phyloP scores from a whole-genome alignment of 1,140 invertebrate species.

The Stegodyphus mimosarum region DNA sequence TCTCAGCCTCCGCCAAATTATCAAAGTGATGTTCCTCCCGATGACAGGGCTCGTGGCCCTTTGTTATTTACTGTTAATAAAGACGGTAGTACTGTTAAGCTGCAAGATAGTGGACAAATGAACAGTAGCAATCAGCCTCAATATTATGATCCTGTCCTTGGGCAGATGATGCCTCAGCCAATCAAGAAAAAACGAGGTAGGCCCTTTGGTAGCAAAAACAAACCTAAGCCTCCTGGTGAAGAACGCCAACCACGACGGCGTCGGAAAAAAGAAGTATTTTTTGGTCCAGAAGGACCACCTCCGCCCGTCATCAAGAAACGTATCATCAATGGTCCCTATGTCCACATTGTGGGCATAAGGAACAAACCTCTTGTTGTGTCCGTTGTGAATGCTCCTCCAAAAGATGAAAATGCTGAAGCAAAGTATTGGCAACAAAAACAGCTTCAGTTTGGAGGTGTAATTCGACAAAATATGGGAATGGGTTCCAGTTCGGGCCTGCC shows the following conservation, averaged over 20 bases:
- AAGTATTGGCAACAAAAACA: background rate
- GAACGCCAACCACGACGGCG: slow-evolving; percentile 13
- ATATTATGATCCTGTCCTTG: slow-evolving; percentile 49
- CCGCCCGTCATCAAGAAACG: slow-evolving; percentile 36
- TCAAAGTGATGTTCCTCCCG: slow-evolving; percentile 50
- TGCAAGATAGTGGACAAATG: slow-evolving; percentile 16
- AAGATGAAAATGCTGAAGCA: slow-evolving; percentile 72
- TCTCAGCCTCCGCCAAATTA: slow-evolving; percentile 35
- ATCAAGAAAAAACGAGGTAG: slow-evolving; percentile 64
- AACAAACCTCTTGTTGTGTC: slow-evolving; percentile 77
- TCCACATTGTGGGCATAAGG: slow-evolving; percentile 78
- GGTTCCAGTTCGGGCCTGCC: slow-evolving; percentile 1
- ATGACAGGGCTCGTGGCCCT: slow-evolving; percentile 41
- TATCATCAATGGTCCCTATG: slow-evolving; percentile 67
- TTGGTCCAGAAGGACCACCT: slow-evolving; percentile 50
- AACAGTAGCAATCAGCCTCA: slow-evolving; percentile 10
- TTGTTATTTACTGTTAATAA: slow-evolving; percentile 57
- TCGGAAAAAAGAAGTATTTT: slow-evolving; percentile 50
- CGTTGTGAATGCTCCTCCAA: slow-evolving; percentile 76
- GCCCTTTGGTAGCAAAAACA: slow-evolving; percentile 65
- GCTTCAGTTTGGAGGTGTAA: slow-evolving; percentile 23
- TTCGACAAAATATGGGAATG: slow-evolving; percentile 34
- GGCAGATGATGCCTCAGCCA: slow-evolving; percentile 41
- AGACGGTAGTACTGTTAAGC: slow-evolving; percentile 46
- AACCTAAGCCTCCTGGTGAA: slow-evolving; percentile 62